Conservation (phyloP, 2,797 vertebrate species). For the Phoebastria nigripes region DNA sequence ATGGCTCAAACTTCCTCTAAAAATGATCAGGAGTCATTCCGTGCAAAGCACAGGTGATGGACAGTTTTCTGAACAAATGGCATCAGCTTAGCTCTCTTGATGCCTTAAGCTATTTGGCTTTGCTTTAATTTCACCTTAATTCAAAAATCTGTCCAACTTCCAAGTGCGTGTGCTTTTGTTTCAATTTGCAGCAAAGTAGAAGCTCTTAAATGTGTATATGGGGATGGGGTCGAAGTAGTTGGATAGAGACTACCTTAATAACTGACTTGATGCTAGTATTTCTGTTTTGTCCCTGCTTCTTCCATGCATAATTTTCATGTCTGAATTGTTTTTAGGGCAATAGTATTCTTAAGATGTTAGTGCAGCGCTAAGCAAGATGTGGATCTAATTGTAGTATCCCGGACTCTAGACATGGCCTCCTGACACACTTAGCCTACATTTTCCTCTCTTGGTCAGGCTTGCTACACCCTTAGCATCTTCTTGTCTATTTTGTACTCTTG, state of each 20-base stretch:
- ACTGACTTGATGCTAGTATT: neutral
- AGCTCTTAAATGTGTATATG: neutral
- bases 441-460: no score
- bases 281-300: neutral
- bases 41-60: neutral
- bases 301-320: neutral
- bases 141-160: neutral
- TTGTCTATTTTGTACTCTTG: neutral
- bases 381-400: neutral
- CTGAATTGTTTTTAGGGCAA: neutral
- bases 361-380: fast-evolving
- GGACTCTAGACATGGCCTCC: fast-evolving
- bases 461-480: neutral
- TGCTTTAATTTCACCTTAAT: neutral
- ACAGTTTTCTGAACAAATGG: neutral
- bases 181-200: neutral
- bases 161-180: fast-evolving
- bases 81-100: neutral
- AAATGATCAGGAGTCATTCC: neutral
- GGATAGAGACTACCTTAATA: neutral
- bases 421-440: neutral
- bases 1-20: neutral
- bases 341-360: neutral
- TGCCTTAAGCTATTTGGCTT: neutral
- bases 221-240: neutral